phyloP scores from a whole-genome alignment of 2,797 vertebrate species.

The Spinus pinus region DNA sequence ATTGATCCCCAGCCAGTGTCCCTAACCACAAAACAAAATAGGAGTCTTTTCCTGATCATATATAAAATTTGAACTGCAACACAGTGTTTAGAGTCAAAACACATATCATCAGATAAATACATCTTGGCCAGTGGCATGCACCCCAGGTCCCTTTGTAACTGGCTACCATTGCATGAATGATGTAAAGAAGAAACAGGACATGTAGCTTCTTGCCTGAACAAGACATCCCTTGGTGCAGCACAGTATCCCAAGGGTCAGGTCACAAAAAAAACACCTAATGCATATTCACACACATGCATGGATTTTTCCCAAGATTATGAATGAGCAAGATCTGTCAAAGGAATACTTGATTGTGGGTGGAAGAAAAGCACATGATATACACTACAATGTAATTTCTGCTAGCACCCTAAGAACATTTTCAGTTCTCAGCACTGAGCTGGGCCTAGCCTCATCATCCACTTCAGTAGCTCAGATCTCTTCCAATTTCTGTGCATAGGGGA shows the following conservation, averaged over 20 bases:
- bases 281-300: accelerated
- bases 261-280: neutral
- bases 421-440: neutral
- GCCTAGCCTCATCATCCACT: neutral
- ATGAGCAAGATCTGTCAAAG: neutral
- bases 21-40: neutral
- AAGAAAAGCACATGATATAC: neutral
- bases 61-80: neutral
- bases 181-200: neutral
- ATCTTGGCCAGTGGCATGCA: neutral
- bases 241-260: neutral
- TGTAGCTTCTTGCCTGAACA: accelerated
- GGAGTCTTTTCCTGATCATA: neutral
- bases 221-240: neutral
- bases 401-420: neutral
- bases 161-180: accelerated
- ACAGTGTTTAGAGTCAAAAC: neutral
- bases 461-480: neutral
- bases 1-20: neutral
- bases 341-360: neutral
- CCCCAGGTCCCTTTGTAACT: neutral
- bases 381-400: neutral
- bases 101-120: neutral
- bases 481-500: neutral
- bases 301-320: neutral